Percentiles rank a stretch among this genome's conserved stretches.
Conservation (phyloP, 2,797 vertebrate genomes). For the Poecilia wingei region DNA sequence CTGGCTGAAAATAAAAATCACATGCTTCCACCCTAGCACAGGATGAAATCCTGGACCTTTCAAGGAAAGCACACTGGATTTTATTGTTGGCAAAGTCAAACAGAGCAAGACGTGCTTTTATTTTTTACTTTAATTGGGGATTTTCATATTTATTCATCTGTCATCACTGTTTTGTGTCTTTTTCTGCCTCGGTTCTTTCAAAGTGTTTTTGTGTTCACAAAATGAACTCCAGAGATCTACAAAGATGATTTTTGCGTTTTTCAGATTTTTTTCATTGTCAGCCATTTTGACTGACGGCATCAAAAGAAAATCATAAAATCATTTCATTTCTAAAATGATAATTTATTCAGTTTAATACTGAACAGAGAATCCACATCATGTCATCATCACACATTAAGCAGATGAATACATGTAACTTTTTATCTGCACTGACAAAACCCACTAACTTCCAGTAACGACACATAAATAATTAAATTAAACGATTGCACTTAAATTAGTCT, state of each 20-base stretch:
- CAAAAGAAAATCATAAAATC: too few relatives aligned
- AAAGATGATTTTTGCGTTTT: background rate
- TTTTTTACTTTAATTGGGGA: background rate
- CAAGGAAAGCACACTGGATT: background rate
- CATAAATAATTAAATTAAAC: too few relatives aligned
- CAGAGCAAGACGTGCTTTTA: background rate
- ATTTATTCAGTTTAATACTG: too few relatives aligned
- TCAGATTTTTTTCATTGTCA: background rate
- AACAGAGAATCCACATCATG: too few relatives aligned
- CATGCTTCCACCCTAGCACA: background rate
- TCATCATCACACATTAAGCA: too few relatives aligned
- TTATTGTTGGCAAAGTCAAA: background rate
- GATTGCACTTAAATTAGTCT: too few relatives aligned
- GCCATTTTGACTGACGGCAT: too few relatives aligned
- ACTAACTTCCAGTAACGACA: too few relatives aligned
- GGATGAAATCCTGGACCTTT: background rate
- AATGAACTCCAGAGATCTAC: too few relatives aligned
- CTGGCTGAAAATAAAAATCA: slow-evolving; percentile 1
- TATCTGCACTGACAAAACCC: too few relatives aligned
- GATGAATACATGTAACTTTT: too few relatives aligned
- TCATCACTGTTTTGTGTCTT: background rate
- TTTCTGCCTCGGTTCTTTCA: background rate
- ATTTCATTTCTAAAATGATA: too few relatives aligned
- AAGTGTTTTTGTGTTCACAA: background rate
- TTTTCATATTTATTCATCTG: background rate